Base-by-base conservation (phyloP, 2,113 vertebrate genomes). In the Brienomyrus brachyistius region DNA sequence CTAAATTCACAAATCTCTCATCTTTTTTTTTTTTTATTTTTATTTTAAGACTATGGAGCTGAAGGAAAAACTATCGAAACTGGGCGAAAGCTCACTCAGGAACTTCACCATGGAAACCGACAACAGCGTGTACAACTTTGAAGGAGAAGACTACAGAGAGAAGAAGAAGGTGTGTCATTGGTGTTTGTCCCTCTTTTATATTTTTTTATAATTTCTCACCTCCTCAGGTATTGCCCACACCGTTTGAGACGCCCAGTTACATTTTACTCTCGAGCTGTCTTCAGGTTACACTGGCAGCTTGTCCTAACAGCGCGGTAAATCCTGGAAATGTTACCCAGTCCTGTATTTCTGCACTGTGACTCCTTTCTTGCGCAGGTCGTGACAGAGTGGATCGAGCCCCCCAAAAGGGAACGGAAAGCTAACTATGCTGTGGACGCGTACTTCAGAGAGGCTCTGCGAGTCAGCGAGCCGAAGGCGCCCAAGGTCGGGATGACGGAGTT, bases 81-180 rank as follows among this genome's bases (percentile, higher is more conserved):
- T 99, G 95, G 98, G 98, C 3, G 98, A 99, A 95, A 97, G 98
- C 92, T 96, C 97, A 1, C 96, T 99, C 91, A 97, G 97, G 92
- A 99, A 99, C 94, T 99, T 99, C 91, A 99, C 98, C 50, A 97
- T 99, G 97, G 98, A 99, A 91, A 98, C 98, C 0, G 98, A 99
- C 85, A 98, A 97, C 56, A 99, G 98, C 1, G 98, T 99, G 52
- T 99, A 99, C 94, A 99, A 97, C 43, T 99, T 99, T 89, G 98
- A 99, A 96, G 98, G 98, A 59, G 98, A 99, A 93, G 98, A 99
- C 95, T 99, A 99, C 93, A 97, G 98, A 95, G 98, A 99, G 94
- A 99, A 99, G 94, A 98, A 99, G 93, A 99, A 99, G 98, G 98
- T 99, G 86, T 82, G 35, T 4, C n/a, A 21, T 1, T 31, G 23